phyloP scores from a whole-genome alignment of 2,888 invertebrate species.

The Trilocha varians region DNA sequence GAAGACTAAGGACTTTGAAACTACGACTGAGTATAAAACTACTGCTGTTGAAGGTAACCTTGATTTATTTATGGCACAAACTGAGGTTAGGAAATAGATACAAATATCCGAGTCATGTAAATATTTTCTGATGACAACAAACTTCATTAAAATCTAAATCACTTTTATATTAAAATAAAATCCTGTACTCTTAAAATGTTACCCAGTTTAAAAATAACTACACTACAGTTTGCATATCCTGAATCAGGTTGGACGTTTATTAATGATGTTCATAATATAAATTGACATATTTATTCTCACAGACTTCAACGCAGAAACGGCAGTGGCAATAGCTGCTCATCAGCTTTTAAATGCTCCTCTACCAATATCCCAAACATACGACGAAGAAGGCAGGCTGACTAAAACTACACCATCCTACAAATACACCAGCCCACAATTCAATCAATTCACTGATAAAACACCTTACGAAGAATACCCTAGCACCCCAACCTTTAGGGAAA shows the following conservation, averaged over 20 bases:
- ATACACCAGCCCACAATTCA: slow-evolving; percentile 45
- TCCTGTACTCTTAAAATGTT: too few species aligned
- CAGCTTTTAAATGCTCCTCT: slow-evolving; percentile 60
- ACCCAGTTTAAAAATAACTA: too few species aligned
- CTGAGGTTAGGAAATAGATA: too few species aligned
- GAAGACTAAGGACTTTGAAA: slow-evolving; percentile 29
- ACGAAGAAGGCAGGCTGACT: slow-evolving; percentile 32
- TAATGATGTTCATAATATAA: background rate
- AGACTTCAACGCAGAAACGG: slow-evolving; percentile 59
- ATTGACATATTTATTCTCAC: slow-evolving; percentile 13
- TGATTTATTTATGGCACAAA: too few species aligned
- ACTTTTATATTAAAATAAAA: too few species aligned
- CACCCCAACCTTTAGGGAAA: slow-evolving; percentile 36
- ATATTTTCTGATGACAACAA: too few species aligned
- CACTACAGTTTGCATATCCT: too few species aligned
- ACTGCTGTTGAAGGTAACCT: slow-evolving; percentile 39
- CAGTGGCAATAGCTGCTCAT: slow-evolving; percentile 61
- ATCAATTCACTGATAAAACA: slow-evolving; percentile 30
- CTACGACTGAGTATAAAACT: slow-evolving; percentile 38
- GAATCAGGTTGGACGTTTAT: background rate
- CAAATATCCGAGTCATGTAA: too few species aligned
- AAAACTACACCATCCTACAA: slow-evolving; percentile 43
- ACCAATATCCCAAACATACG: slow-evolving; percentile 46
- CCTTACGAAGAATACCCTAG: slow-evolving; percentile 38
- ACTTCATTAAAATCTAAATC: too few species aligned